Evolutionary conservation across 2,113 vertebrate genomes (phyloP).

Genomic region (Otis tarda): DNA sequence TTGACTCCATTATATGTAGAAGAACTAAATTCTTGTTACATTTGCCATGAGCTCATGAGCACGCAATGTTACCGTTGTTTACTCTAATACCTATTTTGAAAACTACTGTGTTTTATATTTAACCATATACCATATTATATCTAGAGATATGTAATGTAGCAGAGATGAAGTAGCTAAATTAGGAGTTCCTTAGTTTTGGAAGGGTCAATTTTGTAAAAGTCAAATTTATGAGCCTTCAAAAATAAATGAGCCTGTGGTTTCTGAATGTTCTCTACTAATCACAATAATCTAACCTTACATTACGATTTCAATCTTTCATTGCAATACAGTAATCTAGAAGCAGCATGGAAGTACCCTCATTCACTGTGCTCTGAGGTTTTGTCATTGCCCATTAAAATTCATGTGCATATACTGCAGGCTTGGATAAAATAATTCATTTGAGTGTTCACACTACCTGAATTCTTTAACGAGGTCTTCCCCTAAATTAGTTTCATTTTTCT

Average conservation of each 20-base stretch:
- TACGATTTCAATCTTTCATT: neutral
- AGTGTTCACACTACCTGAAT: neutral
- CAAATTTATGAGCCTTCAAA: neutral
- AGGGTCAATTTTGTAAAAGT: neutral
- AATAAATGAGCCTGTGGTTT: slow-evolving; percentile 5
- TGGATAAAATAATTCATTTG: slow-evolving; percentile 2
- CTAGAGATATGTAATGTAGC: neutral
- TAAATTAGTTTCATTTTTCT: neutral
- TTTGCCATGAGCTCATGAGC: neutral
- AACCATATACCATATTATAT: neutral
- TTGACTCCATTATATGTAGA: neutral
- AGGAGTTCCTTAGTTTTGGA: neutral
- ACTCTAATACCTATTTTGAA: neutral
- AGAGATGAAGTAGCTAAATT: neutral
- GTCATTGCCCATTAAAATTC: slow-evolving; percentile 12
- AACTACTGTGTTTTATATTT: neutral
- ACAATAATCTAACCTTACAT: neutral
- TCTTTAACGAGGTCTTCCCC: neutral
- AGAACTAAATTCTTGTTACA: neutral
- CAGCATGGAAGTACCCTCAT: neutral
- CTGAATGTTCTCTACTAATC: neutral
- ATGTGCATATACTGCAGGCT: neutral
- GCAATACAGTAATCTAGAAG: neutral
- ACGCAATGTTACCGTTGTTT: neutral
- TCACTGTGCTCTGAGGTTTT: neutral